Base-by-base conservation (phyloP, 2,888 invertebrate species). In the Willowsia nigromaculata region DNA sequence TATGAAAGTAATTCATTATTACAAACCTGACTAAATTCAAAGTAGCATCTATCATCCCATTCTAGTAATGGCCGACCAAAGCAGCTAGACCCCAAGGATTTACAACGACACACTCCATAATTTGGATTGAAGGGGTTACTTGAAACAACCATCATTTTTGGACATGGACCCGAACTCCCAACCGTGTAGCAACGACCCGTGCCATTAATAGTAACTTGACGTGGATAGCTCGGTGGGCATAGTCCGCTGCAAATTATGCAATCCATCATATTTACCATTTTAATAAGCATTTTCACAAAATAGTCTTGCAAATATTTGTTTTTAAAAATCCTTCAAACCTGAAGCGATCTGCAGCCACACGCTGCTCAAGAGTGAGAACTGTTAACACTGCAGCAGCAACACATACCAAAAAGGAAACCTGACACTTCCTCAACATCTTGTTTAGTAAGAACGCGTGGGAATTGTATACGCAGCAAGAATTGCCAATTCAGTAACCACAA, bases 1-100 rank as follows among this genome's bases (percentile, higher is more conserved):
- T 43, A 9, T 13, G 9, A 43, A 37, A 6, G 4, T 37, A 13
- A 1, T 33, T 2, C 4, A 25, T 65, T 2, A 33, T 1, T 5
- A 80, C 62, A 56, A 53, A 91, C 90, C 88, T 91, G 90, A 33
- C 89, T 90, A 43, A 87, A 91, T 25, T 87, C 87, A 76, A 91
- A 91, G 53, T 91, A 91, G 68, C 90, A 91, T 11, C 89, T 56
- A 59, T 89, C 68, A 18, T 84, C 68, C 80, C 81, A 88, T 50
- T 84, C 56, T 5, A 91, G 47, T 22, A 91, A 37, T 22, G 89
- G 90, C 15, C 90, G 43, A 33, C 90, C 90, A 25, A 90, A 88
- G 25, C 90, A 91, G 71, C 53, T 85, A 0, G 74, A 62, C 11
- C 90, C 90, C n/a, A 87, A 47, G 30, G 85, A 81, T 82, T 90